Conservation (phyloP, 2,797 vertebrate genomes). For the Peromyscus eremicus region DNA sequence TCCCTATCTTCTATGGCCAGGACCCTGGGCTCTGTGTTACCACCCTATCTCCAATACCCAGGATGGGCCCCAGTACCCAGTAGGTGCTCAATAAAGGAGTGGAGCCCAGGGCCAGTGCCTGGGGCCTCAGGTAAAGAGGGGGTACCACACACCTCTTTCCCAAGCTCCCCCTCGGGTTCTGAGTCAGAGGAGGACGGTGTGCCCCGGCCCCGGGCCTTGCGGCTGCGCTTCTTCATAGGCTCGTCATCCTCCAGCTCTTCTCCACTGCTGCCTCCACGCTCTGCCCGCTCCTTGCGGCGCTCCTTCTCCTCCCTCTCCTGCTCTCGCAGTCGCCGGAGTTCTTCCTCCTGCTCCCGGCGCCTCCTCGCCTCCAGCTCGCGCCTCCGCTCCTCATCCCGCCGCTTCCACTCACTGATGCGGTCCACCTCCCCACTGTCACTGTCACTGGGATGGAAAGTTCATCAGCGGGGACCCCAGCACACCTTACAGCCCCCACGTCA, state of each 20-base stretch:
- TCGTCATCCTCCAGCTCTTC: constrained; percentile 94
- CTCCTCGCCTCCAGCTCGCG: constrained; percentile 95
- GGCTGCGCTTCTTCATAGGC: constrained; percentile 91
- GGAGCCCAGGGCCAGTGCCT: neutral
- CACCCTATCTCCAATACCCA: fast-evolving
- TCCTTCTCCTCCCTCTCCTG: constrained; percentile 96
- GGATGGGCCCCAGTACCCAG: fast-evolving
- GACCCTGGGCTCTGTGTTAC: neutral
- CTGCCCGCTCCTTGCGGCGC: constrained; percentile 89
- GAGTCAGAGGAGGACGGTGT: constrained; percentile 95
- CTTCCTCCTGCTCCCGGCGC: constrained; percentile 96
- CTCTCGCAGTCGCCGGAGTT: constrained; percentile 94
- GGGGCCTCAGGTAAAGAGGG: neutral
- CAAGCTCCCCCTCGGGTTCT: constrained; percentile 90
- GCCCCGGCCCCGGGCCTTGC: constrained; percentile 92
- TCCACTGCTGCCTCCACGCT: constrained; percentile 87
- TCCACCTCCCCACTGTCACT: constrained; percentile 93
- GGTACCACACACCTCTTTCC: constrained; percentile 85
- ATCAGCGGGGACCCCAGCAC: neutral
- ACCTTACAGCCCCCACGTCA: too few species aligned
- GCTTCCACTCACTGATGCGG: constrained; percentile 98
- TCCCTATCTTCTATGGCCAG: neutral
- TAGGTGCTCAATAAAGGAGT: neutral
- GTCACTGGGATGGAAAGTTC: neutral
- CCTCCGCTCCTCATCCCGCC: constrained; percentile 94